Base-by-base conservation (phyloP, 64 coral and sea anemone species). In the Montipora cactus region DNA sequence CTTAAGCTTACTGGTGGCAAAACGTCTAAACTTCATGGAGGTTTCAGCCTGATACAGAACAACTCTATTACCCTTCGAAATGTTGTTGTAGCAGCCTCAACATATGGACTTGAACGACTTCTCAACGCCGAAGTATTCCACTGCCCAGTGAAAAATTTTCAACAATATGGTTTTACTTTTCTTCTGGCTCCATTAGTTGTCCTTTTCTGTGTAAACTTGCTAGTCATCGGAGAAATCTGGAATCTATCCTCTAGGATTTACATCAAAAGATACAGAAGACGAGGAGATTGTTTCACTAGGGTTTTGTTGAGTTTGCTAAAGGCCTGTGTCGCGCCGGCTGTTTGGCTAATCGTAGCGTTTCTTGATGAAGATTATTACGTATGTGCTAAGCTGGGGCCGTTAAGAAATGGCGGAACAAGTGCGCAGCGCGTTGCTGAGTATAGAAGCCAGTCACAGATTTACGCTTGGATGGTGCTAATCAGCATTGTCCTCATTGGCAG, bases 221-320 rank as follows among this genome's bases (percentile, higher is more conserved):
- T 91, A 7, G 78, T 91, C 51, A 91, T 91, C 45, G 89, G 89
- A 16, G 75, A 91, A 20, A 44, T 91, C n/a, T 91, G 89, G 89
- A 80, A 74, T 19, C 13, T 91, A 57, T 91, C 89, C 3, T 55
- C 67, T 2, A 55, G 89, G 52, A 81, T 67, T 47, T 81, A 52
- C 49, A 52, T 91, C 2, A 68, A 72, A 53, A 58, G 89, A 12
- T 91, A 91, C 52, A 50, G 66, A 25, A 79, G 89, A 15, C 78
- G 89, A 9, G 89, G 89, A 19, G 89, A 91, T 45, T 49, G 62
- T 2, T 19, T 74, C 19, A 77, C 77, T 18, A 21, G 77, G 20
- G 18, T 79, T 49, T n/a, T 82, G 12, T 59, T 64, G 45, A 86
- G 82, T 49, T 48, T 86, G 19, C 6, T 86, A 1, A 86, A 86